A percentile compares a stretch with the other conserved stretches of the same genome.
Evolutionary conservation across 2,797 vertebrate species (phyloP).

Genomic region (Allobates femoralis): DNA sequence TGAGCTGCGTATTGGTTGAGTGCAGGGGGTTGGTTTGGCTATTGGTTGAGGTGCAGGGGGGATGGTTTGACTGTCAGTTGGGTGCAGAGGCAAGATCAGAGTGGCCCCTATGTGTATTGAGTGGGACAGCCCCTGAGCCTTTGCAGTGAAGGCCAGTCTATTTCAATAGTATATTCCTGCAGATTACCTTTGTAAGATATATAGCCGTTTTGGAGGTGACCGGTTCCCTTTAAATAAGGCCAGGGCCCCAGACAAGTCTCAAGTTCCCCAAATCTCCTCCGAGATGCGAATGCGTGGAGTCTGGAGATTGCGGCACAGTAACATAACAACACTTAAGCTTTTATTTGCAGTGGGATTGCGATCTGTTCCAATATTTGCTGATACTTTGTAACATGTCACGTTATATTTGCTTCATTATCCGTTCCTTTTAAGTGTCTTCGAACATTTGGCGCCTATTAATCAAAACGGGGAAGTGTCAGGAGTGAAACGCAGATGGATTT

Average conservation of each 20-base stretch:
- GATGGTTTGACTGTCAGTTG: too few species aligned
- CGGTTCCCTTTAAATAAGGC: background rate
- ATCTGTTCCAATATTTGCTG: slow-evolving; percentile 34
- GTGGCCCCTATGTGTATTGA: too few species aligned
- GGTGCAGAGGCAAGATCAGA: too few species aligned
- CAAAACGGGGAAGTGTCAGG: slow-evolving; percentile 30
- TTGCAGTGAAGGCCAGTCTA: too few species aligned
- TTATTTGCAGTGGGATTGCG: slow-evolving; percentile 21
- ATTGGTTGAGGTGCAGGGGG: too few species aligned
- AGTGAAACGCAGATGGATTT: slow-evolving; percentile 21
- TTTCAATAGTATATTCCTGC: too few species aligned
- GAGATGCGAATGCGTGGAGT: background rate
- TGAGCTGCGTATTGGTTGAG: too few species aligned
- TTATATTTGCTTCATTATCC: slow-evolving; percentile 37
- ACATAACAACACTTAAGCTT: background rate
- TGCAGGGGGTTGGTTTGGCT: too few species aligned
- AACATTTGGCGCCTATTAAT: slow-evolving; percentile 51
- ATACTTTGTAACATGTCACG: slow-evolving; percentile 36
- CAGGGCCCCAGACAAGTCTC: background rate
- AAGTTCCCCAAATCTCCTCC: background rate
- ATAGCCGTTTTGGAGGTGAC: too few species aligned
- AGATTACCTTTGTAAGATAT: too few species aligned
- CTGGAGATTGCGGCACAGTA: background rate
- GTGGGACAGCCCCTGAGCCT: too few species aligned
- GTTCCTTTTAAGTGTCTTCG: slow-evolving; percentile 32